Evolutionary conservation across 2,888 invertebrate species (phyloP), one percentile per base, ranked within the genome.

Genomic region (Drosophila fulvimacula): DNA sequence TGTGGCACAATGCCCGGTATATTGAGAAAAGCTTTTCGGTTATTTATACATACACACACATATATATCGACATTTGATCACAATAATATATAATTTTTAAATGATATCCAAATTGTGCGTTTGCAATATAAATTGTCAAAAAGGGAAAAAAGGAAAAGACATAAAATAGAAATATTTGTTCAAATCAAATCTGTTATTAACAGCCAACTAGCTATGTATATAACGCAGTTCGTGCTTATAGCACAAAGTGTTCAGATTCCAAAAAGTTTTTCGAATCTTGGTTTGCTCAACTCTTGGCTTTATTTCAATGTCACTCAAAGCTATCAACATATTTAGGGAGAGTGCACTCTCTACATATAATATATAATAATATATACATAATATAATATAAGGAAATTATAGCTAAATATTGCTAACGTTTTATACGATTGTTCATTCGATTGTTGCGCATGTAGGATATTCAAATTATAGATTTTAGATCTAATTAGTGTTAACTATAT

Each of bases 1-100:
- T 86, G 82, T 71, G 90, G 89, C 85, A 88, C 84, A 80, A 91
- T 91, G 90, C 91, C 91, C 76, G 91, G 91, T 81, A 91, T 91
- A 88, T 91, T 91, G 75, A 91, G 86, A 90, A 91, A 91, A 75
- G 91, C 91, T 91, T 91, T 90, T 81, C 19, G 48, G 17, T 57
- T 76, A 41, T 59, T 49, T 53, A 34, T 62, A 49, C 17, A 58
- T 13, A 63, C 38, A 58, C 57, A 34, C 49, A 58, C 6, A 44
- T 15, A 27, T 46, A 42, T 65, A 34, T 53, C 48, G 10, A 73
- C 39, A 70, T 66, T 61, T 49, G 48, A 38, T 39, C 27, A 62
- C 52, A 52, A 69, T 38, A 57, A 72, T 75, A 60, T 66, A 49
- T 59, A 58, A 68, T 55, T 41, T 48, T 17, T 9, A 69, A 67